Evolutionary conservation across 2,888 invertebrate species (phyloP), one percentile per base, ranked within the genome.

Genomic region (Drosophila meridiana): DNA sequence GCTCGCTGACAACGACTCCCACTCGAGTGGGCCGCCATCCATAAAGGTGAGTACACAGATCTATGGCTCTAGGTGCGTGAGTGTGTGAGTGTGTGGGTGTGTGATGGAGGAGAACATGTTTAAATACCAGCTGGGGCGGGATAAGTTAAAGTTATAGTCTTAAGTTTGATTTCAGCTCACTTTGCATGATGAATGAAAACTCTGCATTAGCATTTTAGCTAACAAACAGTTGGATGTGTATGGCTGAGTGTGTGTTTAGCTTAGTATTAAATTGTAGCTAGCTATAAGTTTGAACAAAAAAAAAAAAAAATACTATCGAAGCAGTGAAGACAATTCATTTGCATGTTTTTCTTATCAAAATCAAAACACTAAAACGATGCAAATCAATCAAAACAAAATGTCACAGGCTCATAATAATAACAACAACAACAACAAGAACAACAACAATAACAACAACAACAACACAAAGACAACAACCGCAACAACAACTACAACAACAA

Each of bases 1-100:
- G 73, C 94, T 97, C 81, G 96, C 96, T 58, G 97, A 97, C 90
- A 95, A 96, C 92, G 97, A 97, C 90, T 95, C 97, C 26, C 95
- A 95, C 79, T 96, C 96, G 26, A 95, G 95, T 81, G 96, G 95
- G 32, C 96, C 96, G 42, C 96, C 97, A 7, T 97, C 97, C 11
- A 96, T 97, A 82, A 97, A 97, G 96, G 97, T 97, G 94, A 93
- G 92, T 89, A 28, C 14, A 34, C 11, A 42, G 14, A 5, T 13
- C 50, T 9, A 7, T 53, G 13, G 34, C 26, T 30, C 59, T n/a
- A 34, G 42, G 32, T 38, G 20, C 11, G 58, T 11, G 36, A 32
- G 58, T 13, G 56, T 13, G 28, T 14, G 43, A 13, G 43, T 7
- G 20, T 4, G 30, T 40, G 40, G 20, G 34, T 36, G 20, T 45